Evolutionary conservation across 2,888 invertebrate genomes (phyloP).

Genomic region (Argyra leucocephala): DNA sequence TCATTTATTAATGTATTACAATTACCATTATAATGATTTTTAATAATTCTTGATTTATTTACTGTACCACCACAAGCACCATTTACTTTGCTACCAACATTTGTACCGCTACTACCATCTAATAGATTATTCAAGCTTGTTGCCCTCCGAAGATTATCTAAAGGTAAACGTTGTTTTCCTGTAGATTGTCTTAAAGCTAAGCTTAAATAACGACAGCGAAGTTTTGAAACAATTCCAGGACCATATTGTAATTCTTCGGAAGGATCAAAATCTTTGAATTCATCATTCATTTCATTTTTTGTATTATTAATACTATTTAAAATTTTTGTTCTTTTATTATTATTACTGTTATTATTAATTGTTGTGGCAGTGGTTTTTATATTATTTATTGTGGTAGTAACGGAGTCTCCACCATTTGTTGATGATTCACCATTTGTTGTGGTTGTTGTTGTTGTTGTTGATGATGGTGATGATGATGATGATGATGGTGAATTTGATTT

Average conservation of each 20-base stretch:
- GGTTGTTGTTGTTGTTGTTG: slow-evolving; percentile 5
- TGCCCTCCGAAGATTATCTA: slow-evolving; percentile 63
- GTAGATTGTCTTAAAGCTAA: slow-evolving; percentile 69
- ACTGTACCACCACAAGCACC: slow-evolving; percentile 17
- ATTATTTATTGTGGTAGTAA: slow-evolving; percentile 11
- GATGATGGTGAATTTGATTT: not conserved
- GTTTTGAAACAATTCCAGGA: slow-evolving; percentile 80
- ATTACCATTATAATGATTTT: slow-evolving; percentile 11
- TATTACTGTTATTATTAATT: not conserved
- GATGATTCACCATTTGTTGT: slow-evolving; percentile 18
- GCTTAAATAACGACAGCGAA: slow-evolving; percentile 78
- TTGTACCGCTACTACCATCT: slow-evolving; percentile 52
- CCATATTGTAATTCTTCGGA: slow-evolving; percentile 80
- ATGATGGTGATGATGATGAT: not conserved
- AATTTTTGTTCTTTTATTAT: not conserved
- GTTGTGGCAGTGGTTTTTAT: slow-evolving; percentile 14
- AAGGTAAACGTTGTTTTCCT: slow-evolving; percentile 54
- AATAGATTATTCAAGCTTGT: slow-evolving; percentile 76
- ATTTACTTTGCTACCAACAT: slow-evolving; percentile 32
- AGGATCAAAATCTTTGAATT: slow-evolving; percentile 42
- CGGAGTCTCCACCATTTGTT: slow-evolving; percentile 16
- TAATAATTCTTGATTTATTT: slow-evolving; percentile 11
- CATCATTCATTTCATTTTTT: slow-evolving; percentile 21
- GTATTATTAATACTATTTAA: slow-evolving; percentile 16
- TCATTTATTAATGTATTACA: slow-evolving; percentile 12